A percentile compares a stretch with the other conserved stretches of the same genome.
These are phyloP conservation scores for Pteronura brasiliensis DNA, from an alignment of 2,113 vertebrate species.

Conservation along the genomic window DNA sequence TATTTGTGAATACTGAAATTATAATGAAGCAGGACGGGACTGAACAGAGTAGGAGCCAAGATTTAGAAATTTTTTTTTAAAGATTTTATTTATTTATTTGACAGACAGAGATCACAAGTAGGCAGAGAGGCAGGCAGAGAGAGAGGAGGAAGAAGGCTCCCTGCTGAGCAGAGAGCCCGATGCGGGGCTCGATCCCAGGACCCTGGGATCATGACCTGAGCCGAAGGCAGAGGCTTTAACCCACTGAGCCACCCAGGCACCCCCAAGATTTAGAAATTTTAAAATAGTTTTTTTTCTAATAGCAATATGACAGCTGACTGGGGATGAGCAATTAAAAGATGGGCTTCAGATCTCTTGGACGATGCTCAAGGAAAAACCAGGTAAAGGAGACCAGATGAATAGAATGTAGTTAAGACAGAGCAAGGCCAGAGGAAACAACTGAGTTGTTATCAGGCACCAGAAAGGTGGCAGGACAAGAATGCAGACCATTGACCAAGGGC, in stretches of 20 bases:
- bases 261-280: slow-evolving; percentile 21
- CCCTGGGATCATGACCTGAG: too few relatives aligned
- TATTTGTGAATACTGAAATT: slow-evolving; percentile 42
- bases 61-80: slow-evolving; percentile 42
- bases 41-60: background rate
- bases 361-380: background rate
- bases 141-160: too few relatives aligned
- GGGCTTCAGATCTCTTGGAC: background rate
- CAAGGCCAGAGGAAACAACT: background rate
- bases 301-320: background rate
- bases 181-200: too few relatives aligned
- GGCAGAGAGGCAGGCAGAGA: too few relatives aligned
- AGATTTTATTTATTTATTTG: too few relatives aligned
- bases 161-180: too few relatives aligned
- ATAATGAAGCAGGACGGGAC: background rate
- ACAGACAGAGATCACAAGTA: too few relatives aligned
- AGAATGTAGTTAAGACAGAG: background rate
- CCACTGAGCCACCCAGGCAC: too few relatives aligned
- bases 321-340: background rate
- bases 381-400: background rate
- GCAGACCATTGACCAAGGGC: background rate
- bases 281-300: background rate
- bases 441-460: background rate
- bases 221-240: too few relatives aligned
- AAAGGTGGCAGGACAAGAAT: background rate